Base-by-base conservation (phyloP, 1,140 invertebrate genomes). In the Ostrea denselamellosa region DNA sequence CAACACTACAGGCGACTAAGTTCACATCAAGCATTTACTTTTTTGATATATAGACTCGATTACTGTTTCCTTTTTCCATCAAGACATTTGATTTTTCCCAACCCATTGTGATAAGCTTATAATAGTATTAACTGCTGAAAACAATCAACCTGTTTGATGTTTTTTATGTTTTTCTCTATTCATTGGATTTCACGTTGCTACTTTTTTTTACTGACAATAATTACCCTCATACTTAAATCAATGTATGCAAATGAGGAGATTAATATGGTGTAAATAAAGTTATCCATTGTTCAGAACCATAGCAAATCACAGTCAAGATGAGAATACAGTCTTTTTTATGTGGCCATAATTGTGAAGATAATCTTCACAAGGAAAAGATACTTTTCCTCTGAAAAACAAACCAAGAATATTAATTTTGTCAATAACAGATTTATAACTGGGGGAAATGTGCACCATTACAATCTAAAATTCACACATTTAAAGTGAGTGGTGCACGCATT, bases 321-420 rank as follows among this genome's bases (percentile, higher is more conserved):
- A 28, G 68, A 25, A 77, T 77, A 25, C 25, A 25, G 22, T 77
- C 28, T 77, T 77, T 28, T 77, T 77, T 34, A 77, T 77, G 68
- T 77, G 68, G 68, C 68, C 68, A 77, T 77, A 77, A 77, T 77
- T 77, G 68, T 28, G 68, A 34, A 9, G 68, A 77, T 77, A 77
- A 77, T 77, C 68, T 77, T 77, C 25, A 77, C 68, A 22, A 77
- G 68, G 34, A 77, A 77, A 77, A 77, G 68, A 28, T 25, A 77
- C 28, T 77, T 77, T 77, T 77, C 68, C 68, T 77, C 68, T 77
- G 28, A 77, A 77, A 77, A 77, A 77, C 28, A 28, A 9, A 77
- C 68, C 68, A 77, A 77, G 68, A 77, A 77, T 77, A 77, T 77
- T 77, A 77, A 77, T 77, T 77, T 77, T 77, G 68, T 77, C 68